Evolutionary conservation across 2,888 invertebrate genomes (phyloP).

Genomic region (Vanessa cardui): DNA sequence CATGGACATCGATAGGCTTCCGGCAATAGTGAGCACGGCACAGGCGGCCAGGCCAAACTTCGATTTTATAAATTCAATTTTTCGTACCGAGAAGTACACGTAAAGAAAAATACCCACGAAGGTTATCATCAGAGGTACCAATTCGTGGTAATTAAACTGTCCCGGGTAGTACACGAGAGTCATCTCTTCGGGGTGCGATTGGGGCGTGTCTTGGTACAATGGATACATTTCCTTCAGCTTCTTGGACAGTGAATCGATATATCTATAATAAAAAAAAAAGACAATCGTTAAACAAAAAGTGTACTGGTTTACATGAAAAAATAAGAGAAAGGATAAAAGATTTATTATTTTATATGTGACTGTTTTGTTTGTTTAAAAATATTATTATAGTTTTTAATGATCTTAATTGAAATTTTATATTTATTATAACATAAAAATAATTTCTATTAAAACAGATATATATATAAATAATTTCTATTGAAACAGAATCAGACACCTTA

Average conservation of each 20-base stretch:
- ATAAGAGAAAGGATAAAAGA: no score
- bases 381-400: no score
- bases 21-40: constrained; percentile 92
- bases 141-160: constrained; percentile 91
- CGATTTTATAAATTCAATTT: constrained; percentile 96
- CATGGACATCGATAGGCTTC: constrained; percentile 96
- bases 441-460: no score
- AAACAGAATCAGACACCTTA: no score
- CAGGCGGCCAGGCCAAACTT: constrained; percentile 94
- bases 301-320: background rate
- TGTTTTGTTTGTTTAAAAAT: no score
- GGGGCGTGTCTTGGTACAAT: constrained; percentile 83
- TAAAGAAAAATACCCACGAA: constrained; percentile 95
- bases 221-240: constrained; percentile 88
- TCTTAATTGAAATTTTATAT: no score
- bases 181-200: constrained; percentile 69
- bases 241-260: constrained; percentile 87
- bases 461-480: no score
- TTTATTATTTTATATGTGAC: no score
- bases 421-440: no score
- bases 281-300: background rate
- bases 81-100: constrained; percentile 97
- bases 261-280: constrained; percentile 79
- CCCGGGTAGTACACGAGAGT: constrained; percentile 93
- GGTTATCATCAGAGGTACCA: constrained; percentile 92